Evolutionary conservation across 2,113 vertebrate species (phyloP), one percentile per base, ranked within the genome.

Genomic region (Ailuropoda melanoleuca): DNA sequence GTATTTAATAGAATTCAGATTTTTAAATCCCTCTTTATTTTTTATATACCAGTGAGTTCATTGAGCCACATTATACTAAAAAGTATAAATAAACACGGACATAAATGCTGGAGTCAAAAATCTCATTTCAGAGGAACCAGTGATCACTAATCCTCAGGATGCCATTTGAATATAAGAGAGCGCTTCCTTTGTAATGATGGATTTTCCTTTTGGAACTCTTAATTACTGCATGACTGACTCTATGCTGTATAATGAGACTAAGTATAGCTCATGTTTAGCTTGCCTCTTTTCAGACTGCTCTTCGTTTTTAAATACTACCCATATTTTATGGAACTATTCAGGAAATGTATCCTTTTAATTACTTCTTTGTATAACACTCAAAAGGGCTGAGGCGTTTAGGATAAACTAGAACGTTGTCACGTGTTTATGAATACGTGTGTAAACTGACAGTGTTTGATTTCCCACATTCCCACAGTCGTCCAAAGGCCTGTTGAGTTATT

Each of bases 391-490:
- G 5, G 19, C 37, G 66, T 48, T 81, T 78, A 48, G 34, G 17
- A 66, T 86, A 90, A 80, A 87, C 23, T 60, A 87, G 78, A 90
- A 58, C 39, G 64, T 80, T 87, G 89, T 72, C 62, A 43, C 53
- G 21, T 93, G 39, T 95, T 96, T 68, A 18, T 62, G 85, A 95
- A 43, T 62, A 97, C 43, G 37, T 66, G 2, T 78, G 2, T 87
- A 90, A 64, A 88, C 62, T 62, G 68, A 55, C 80, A 89, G 46
- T 66, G 7, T 84, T 95, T 77, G 29, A 87, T 95, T n/a, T 90
- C 58, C 29, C 75, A 92, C 17, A 50, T n/a, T 90, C 58, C 29
- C 75, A 92, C 17, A 50, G 0, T 83, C 68, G 26, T 80, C 60
- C 80, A 91, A 81, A 92, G 58, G 62, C 80, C 53, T 48, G 15